Evolutionary conservation across 2,888 invertebrate genomes (phyloP), one percentile per base, ranked within the genome.

Genomic region (Eristalis tenax): DNA sequence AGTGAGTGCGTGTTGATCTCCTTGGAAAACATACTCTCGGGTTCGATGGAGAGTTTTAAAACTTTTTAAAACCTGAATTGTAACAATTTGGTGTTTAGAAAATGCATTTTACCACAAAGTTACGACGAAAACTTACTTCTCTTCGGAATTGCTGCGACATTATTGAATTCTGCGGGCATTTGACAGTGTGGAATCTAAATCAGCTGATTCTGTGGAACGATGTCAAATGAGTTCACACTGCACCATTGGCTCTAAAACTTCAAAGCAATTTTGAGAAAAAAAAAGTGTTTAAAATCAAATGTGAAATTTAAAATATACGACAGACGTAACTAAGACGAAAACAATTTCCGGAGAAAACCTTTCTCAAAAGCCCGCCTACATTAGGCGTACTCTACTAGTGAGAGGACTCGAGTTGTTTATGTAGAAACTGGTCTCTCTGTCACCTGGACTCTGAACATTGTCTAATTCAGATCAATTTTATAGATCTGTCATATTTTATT

Each of bases 21-120:
- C 96, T 74, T 94, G 91, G 92, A 97, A 97, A 22, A 96, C 95
- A 83, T 92, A 93, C 89, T 95, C 91, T 75, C 97, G 94, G 0
- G 97, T 95, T 89, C 94, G 94, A 90, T 97, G 97, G 8, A 97
- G 93, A 78, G 94, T 94, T 92, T 97, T 97, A 89, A 96, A 97
- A 80, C 94, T 94, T 89, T 93, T 93, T 70, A 97, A 92, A 4
- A 96, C 96, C 96, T 92, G 5, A 6, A 18, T 8, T 15, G 50
- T n/a, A 23, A 35, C 0, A 3, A 10, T 4, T 28, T 56, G 4
- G 65, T 18, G 3, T 22, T 26, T 56, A n/a, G 10, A 38, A 82
- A 74, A 15, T 59, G 0, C 8, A 1, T 50, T 68, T 56, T 28
- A 8, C 56, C 26, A 4, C 28, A 18, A 65, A 43, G 63, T 22